Evolutionary conservation across 2,797 vertebrate species (phyloP), one percentile per base, ranked within the genome.

Genomic region (Discoglossus pictus): DNA sequence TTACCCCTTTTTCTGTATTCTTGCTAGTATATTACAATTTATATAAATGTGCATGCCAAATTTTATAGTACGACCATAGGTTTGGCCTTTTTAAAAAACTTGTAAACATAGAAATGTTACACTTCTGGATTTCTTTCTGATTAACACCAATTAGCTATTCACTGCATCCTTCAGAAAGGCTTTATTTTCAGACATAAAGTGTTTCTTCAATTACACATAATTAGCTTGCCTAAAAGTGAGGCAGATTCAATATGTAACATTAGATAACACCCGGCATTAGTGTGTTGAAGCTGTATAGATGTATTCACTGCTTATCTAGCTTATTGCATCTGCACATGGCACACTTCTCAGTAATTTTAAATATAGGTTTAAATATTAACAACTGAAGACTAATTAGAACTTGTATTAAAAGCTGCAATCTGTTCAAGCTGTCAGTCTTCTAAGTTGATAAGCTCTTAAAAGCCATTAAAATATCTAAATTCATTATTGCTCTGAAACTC

Each of bases 101-200:
- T n/a, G n/a, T n/a, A 59, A 65, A 64, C 16, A 61, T 61, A 20
- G 36, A 17, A 61, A 12, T 25, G 46, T 21, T 61, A 43, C 38
- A 15, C 18, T 50, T 43, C 16, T 16, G 16, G 7, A 43, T 43
- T 43, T 12, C 9, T 3, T 15, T 43, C 7, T 43, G 4, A 17
- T 17, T 7, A 43, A 12, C 40, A 43, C 40, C 40, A 43, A 43
- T 47, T 44, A 47, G 25, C 42, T 47, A 25, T 11, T 13, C 23
- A 16, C 21, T 62, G 15, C 35, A n/a, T 39, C 4, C n/a, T 7
- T 18, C 1, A 13, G 36, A 27, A n/a, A n/a, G n/a, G n/a, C 11
- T 36, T 63, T 40, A 4, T 63, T 42, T 42, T 27, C 1, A 52
- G 6, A 20, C 23, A 63, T 40, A 63, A 31, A 16, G 17, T 59